phyloP scores from a whole-genome alignment of 2,888 invertebrate genomes.

The Allophyes oxyacanthae region DNA sequence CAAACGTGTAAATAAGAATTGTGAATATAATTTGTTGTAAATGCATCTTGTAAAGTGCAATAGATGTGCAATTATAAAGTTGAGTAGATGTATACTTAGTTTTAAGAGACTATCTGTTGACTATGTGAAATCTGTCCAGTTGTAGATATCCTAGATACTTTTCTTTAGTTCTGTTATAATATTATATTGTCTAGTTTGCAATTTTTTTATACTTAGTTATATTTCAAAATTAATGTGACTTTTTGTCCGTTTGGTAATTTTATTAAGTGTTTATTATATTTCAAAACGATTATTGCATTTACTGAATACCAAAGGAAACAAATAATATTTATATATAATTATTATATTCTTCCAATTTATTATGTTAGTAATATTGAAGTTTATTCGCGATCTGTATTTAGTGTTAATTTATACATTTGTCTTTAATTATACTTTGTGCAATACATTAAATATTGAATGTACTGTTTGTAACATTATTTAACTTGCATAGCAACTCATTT shows the following conservation, averaged over 20 bases:
- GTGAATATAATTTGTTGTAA: constrained; percentile 88
- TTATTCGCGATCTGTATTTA: constrained; percentile 21
- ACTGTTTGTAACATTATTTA: constrained; percentile 57
- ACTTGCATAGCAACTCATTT: constrained; percentile 77
- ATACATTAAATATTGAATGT: constrained; percentile 46
- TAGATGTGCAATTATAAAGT: constrained; percentile 87
- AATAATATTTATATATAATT: constrained; percentile 16
- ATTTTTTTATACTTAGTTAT: constrained; percentile 35
- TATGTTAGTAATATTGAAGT: constrained; percentile 16
- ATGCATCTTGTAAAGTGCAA: constrained; percentile 88
- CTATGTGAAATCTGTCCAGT: constrained; percentile 80
- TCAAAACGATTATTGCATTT: constrained; percentile 10
- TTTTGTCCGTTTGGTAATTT: background rate
- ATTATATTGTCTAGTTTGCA: constrained; percentile 26
- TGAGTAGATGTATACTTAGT: constrained; percentile 86
- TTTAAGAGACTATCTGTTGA: constrained; percentile 78
- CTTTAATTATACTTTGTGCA: constrained; percentile 49
- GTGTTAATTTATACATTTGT: constrained; percentile 24
- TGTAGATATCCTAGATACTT: constrained; percentile 75
- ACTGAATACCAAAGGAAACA: constrained; percentile 1
- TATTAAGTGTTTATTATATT: constrained; percentile 1
- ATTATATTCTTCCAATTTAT: constrained; percentile 15
- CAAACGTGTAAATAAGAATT: constrained; percentile 76
- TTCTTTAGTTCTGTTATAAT: constrained; percentile 50
- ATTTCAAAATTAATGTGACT: constrained; percentile 10